Base-by-base conservation (phyloP, 2,888 invertebrate species). In the Pasiphila rectangulata region DNA sequence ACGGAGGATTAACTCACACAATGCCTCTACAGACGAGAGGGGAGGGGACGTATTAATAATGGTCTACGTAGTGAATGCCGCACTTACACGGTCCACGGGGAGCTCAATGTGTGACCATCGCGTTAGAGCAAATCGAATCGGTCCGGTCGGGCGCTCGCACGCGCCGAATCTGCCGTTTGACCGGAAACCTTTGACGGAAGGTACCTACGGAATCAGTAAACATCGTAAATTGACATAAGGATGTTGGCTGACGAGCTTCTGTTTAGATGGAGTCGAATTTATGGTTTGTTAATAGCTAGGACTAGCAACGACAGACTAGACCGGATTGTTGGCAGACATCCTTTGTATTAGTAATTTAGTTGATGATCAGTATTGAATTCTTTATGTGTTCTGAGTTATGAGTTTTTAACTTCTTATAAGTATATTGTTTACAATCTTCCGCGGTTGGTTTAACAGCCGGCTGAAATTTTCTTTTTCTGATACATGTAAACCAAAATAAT, bases 41-140 rank as follows among this genome's bases (percentile, higher is more conserved):
- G 74, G 79, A 74, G 78, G 81, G 82, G 78, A 78, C 79, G 79
- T 85, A 85, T 85, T 87, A 85, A 87, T 87, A 86, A 85, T 83
- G 78, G 79, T 77, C 77, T 71, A 67, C 75, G 76, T 72, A 75
- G 79, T 83, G 85, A 86, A 86, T 85, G 82, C 82, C 82, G 76
- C 83, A 85, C 85, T 85, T 84, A 85, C 83, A 84, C 83, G 83
- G 75, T 85, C 84, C 80, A 68, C 62, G 75, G 84, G 83, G 83
- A 82, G 73, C 71, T 76, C 77, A 84, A 84, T 84, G 83, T 85
- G 85, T 83, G 83, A 83, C 85, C 79, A 83, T 83, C 80, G 81
- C 75, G 81, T 79, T 79, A 81, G 75, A 77, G 81, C 80, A 85
- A 87, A 86, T 86, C 83, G 84, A 85, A 84, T 86, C 75, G 78